A percentile compares a stretch with the other conserved stretches of the same genome.
Conservation (phyloP, 2,113 vertebrate genomes). For the Gallinago undulata region DNA sequence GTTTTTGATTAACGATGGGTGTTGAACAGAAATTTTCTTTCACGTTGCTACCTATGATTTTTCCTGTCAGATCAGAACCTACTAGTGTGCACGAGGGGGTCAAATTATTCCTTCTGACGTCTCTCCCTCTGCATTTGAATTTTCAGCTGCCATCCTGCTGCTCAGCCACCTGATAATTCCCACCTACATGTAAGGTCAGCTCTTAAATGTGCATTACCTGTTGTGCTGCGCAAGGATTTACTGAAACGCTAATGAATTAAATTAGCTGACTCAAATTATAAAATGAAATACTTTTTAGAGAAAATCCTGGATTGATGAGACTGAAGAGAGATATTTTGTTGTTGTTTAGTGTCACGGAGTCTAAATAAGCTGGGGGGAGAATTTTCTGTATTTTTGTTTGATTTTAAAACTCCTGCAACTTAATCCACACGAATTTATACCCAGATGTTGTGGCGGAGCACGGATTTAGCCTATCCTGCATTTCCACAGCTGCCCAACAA, state of each 20-base stretch:
- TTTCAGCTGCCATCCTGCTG: not conserved
- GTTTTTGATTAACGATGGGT: not conserved
- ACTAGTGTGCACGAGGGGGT: not conserved
- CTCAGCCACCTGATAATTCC: not conserved
- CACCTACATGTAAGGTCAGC: not conserved
- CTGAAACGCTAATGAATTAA: not conserved
- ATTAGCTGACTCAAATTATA: not conserved
- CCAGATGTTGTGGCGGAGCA: not conserved
- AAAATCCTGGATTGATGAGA: not conserved
- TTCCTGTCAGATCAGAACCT: not conserved
- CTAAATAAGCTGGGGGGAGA: not conserved
- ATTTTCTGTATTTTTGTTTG: not conserved
- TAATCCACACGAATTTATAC: not conserved
- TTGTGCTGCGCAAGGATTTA: not conserved
- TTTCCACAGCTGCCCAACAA: not conserved
- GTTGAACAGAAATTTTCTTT: not conserved
- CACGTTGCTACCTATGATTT: not conserved
- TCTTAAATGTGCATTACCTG: not conserved
- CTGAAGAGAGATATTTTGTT: not conserved
- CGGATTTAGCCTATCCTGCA: not conserved
- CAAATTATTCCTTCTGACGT: not conserved
- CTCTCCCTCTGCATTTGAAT: not conserved
- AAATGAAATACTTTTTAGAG: not conserved
- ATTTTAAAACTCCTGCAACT: not conserved
- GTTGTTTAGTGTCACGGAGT: not conserved